Evolutionary conservation across 2,888 invertebrate species (phyloP), one percentile per base, ranked within the genome.

Genomic region (Suillia variegata): DNA sequence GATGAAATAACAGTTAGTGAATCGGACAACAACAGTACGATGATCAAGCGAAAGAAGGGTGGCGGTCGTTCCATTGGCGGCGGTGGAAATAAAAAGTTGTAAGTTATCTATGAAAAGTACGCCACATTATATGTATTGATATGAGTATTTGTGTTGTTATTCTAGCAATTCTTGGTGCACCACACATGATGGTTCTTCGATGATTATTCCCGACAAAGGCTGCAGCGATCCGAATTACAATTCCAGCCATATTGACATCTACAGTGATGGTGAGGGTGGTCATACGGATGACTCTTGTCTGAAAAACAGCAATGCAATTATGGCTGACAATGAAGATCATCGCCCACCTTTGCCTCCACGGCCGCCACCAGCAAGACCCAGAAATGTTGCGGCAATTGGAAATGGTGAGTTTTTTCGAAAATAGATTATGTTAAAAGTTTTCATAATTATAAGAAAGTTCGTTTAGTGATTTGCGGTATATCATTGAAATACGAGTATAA

Each of bases 261-360:
- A 78, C 58, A 76, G 75, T 63, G 78, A 78, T 62, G 75, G 68
- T 8, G 68, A 68, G 18, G 26, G 56, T 12, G 63, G 56, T n/a
- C 65, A 67, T 34, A 64, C 69, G 18, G 71, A 71, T 3, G 74
- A 75, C 56, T 65, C 75, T 6, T 75, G 73, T 45, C 67, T 75
- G 21, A 77, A 77, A 57, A 68, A 72, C 31, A 71, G 63, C 45
- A 73, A 70, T 62, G 68, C 69, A 38, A 63, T 61, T 21, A 70
- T 67, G 10, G 68, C 69, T 4, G 78, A 75, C 1, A 20, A 66
- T 20, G 78, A 79, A 56, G 79, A 82, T 64, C 73, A 78, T 65
- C 77, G 81, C 2, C 82, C 82, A 20, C 82, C 82, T 0, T 58
- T 82, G 61, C 82, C 82, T 18, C 82, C 82, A 38, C 70, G 82